phyloP scores from a whole-genome alignment of 2,113 vertebrate genomes.

The Numenius arquata region DNA sequence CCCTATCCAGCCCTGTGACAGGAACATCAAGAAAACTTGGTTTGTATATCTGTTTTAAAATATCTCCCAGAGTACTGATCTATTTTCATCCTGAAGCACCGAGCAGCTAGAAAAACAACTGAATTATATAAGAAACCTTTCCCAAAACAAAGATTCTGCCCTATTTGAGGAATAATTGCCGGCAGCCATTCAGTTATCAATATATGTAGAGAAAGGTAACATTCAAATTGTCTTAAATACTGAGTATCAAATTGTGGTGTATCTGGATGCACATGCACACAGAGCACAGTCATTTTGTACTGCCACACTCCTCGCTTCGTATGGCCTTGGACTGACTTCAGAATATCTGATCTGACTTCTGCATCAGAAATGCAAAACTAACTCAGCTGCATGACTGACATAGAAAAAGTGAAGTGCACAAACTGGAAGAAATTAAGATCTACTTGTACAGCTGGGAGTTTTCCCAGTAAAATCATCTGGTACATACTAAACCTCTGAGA shows the following conservation, averaged over 20 bases:
- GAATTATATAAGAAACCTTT: slow-evolving; percentile 19
- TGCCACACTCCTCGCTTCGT: not conserved
- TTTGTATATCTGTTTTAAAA: slow-evolving; percentile 35
- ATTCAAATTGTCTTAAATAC: not conserved
- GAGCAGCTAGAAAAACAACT: not conserved
- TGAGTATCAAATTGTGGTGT: not conserved
- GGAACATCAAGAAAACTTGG: slow-evolving; percentile 24
- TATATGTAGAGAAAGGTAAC: not conserved
- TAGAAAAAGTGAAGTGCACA: not conserved
- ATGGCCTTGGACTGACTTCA: not conserved
- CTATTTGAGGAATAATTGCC: not conserved
- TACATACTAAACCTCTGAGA: not conserved
- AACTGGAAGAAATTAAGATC: not conserved
- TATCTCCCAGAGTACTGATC: not conserved
- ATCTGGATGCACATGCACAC: not conserved
- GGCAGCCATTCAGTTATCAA: not conserved
- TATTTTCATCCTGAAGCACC: slow-evolving; percentile 29
- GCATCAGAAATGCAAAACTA: not conserved
- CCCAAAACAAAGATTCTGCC: not conserved
- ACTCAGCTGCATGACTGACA: not conserved
- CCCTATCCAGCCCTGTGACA: not conserved
- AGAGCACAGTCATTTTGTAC: not conserved
- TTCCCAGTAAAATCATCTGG: not conserved
- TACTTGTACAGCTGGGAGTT: not conserved
- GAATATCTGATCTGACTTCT: not conserved